Conservation (phyloP, 2,113 vertebrate genomes). For the Pelecanus crispus region DNA sequence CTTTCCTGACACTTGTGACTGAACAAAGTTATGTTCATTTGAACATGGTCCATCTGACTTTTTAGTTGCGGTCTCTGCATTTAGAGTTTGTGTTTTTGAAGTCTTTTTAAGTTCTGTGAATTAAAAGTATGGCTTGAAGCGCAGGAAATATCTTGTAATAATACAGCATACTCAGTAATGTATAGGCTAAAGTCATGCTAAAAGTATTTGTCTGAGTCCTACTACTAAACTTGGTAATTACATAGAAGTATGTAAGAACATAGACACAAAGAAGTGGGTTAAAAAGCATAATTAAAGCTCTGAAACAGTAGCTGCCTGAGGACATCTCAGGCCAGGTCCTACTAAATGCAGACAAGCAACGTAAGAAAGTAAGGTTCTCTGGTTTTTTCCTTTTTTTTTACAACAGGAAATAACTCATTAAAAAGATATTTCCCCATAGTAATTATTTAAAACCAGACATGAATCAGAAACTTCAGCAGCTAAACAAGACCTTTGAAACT, state of each 20-base stretch:
- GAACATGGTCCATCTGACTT: constrained; percentile 37
- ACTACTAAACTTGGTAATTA: constrained; percentile 73
- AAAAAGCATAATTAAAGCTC: constrained; percentile 76
- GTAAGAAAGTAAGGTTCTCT: not conserved
- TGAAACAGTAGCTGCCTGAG: constrained; percentile 60
- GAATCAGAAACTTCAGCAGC: constrained; percentile 40
- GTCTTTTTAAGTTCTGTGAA: constrained; percentile 58
- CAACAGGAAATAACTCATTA: constrained; percentile 60
- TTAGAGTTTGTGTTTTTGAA: constrained; percentile 25
- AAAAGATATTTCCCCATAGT: constrained; percentile 51
- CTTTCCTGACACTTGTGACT: constrained; percentile 10
- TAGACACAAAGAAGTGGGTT: constrained; percentile 69
- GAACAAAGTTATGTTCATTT: constrained; percentile 22
- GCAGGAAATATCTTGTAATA: constrained; percentile 69
- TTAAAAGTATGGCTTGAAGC: constrained; percentile 53
- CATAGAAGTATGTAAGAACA: constrained; percentile 62
- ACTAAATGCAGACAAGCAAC: constrained; percentile 42
- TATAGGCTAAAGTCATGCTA: constrained; percentile 68
- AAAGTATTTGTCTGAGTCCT: constrained; percentile 70
- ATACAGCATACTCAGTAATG: constrained; percentile 46
- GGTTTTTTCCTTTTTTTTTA: not conserved
- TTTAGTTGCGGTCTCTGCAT: constrained; percentile 6
- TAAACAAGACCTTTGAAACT: constrained; percentile 40
- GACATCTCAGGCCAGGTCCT: constrained; percentile 54
- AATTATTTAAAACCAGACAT: constrained; percentile 52